Conservation (phyloP, 2,888 invertebrate species). For the Cyrtodaria siliqua region DNA sequence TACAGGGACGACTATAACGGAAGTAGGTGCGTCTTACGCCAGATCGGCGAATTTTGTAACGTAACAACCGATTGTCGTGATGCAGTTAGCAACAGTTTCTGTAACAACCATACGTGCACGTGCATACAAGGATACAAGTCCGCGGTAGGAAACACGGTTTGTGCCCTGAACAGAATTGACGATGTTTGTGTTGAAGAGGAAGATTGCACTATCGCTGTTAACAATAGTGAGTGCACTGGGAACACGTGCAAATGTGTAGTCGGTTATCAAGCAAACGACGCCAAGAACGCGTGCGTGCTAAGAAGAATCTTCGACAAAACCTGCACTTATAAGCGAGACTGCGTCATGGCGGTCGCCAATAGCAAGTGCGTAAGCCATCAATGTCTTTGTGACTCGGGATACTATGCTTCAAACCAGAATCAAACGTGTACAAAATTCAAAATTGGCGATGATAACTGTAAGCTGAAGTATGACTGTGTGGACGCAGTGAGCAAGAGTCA, state of each 20-base stretch:
- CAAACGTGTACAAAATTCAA: slow-evolving; percentile 54
- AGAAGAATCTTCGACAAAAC: slow-evolving; percentile 60
- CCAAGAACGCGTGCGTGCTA: slow-evolving; percentile 25
- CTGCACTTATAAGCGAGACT: slow-evolving; percentile 57
- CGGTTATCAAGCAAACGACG: slow-evolving; percentile 35
- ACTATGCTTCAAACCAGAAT: slow-evolving; percentile 43
- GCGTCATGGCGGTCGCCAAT: slow-evolving; percentile 58
- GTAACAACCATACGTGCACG: slow-evolving; percentile 38
- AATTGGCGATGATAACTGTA: slow-evolving; percentile 62
- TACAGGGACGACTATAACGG: slow-evolving; percentile 18
- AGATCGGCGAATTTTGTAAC: slow-evolving; percentile 34
- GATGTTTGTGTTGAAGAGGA: slow-evolving; percentile 41
- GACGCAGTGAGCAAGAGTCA: slow-evolving; percentile 29
- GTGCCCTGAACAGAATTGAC: slow-evolving; percentile 41
- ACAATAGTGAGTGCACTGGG: slow-evolving; percentile 39
- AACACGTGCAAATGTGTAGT: slow-evolving; percentile 34
- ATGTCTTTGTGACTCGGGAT: slow-evolving; percentile 66
- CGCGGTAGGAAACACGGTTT: slow-evolving; percentile 9
- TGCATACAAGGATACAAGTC: slow-evolving; percentile 50
- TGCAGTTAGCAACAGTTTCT: slow-evolving; percentile 44
- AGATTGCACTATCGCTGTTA: slow-evolving; percentile 49
- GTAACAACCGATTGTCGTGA: slow-evolving; percentile 41
- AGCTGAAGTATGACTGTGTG: slow-evolving; percentile 48
- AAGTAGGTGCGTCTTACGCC: slow-evolving; percentile 27
- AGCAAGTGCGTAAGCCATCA: slow-evolving; percentile 57